Evolutionary conservation across 2,113 vertebrate genomes (phyloP), one percentile per base, ranked within the genome.

Genomic region (Circaetus cinerascens): DNA sequence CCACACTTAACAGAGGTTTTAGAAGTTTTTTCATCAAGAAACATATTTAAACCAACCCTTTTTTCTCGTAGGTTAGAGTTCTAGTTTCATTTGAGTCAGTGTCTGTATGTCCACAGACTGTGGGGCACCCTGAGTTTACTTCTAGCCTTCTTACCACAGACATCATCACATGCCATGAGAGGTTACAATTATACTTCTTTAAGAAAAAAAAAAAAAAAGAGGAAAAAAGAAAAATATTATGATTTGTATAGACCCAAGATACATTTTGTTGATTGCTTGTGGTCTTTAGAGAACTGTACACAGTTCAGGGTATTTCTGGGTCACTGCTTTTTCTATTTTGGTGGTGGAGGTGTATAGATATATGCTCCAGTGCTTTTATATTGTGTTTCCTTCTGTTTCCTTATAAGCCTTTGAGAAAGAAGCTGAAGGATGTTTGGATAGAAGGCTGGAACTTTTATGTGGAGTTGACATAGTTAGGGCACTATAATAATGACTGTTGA

Each of bases 281-380:
- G 50, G 72, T 69, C 84, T 96, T 91, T 68, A 76, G 78, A 90
- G 94, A 90, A 43, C 26, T 6, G 3, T 55, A 23, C 85, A 36
- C 15, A 36, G 88, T 18, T 88, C 82, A 82, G 90, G 30, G 57
- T 93, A 56, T 93, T 95, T 95, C 85, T 94, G 94, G 95, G 78
- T 96, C 96, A 95, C 57, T 76, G 95, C 27, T 68, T 95, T 95
- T 88, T 96, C 82, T 95, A 0, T 93, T 95, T 88, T 68, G 48
- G 13, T 93, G 56, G 88, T 79, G 53, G 53, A 88, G 82, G 90
- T 90, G 74, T 82, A 75, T 27, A 82, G 88, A 46, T 48, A 81
- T 88, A 85, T 88, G 95, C 94, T 92, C 81, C 88, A 90, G 66
- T 93, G 94, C 88, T 90, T 95, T 90, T 76, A 90, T 56, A 83